phyloP scores from a whole-genome alignment of 2,113 vertebrate species.

The Ammodramus savannarum region DNA sequence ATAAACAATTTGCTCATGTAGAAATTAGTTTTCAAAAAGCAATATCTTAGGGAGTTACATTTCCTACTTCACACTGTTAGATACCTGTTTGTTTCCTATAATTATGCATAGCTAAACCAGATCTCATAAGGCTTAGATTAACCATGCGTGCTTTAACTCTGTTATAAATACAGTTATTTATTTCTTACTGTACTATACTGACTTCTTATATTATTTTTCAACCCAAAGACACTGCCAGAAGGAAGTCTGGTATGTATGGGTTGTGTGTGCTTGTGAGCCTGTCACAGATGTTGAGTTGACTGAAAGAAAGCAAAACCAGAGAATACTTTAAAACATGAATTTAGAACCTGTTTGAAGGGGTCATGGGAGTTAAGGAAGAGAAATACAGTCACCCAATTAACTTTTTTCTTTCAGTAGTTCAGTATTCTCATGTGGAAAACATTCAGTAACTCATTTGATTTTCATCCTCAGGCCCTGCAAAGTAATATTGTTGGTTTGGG shows the following conservation, averaged over 20 bases:
- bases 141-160: background rate
- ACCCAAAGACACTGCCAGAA: background rate
- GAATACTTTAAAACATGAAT: background rate
- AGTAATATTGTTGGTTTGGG: background rate
- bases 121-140: background rate
- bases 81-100: background rate
- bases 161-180: background rate
- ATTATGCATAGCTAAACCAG: background rate
- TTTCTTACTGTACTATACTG: background rate
- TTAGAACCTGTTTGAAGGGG: background rate
- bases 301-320: background rate
- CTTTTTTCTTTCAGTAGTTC: background rate
- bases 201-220: background rate
- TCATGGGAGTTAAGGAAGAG: background rate
- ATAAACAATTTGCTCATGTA: background rate
- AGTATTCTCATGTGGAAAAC: background rate
- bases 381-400: background rate
- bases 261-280: background rate
- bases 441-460: background rate
- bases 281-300: background rate
- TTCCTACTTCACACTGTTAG: background rate
- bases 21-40: background rate
- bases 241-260: background rate
- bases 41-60: background rate
- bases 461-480: background rate